Percentiles rank a stretch among this genome's conserved stretches.
Evolutionary conservation across 2,888 invertebrate species (phyloP).

Genomic region (Taenaris catops): DNA sequence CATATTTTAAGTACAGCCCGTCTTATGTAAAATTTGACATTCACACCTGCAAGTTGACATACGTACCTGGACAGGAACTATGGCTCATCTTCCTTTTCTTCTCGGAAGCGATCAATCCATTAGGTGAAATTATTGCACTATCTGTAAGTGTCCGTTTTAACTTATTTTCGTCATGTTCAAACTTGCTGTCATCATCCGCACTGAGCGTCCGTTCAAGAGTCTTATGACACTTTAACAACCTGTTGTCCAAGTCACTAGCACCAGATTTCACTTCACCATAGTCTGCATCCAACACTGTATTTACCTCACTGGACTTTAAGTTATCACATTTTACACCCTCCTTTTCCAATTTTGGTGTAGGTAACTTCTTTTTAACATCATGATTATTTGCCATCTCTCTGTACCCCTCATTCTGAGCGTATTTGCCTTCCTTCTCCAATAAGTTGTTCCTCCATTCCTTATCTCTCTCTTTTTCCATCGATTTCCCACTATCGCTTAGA

Average conservation of each 20-base stretch:
- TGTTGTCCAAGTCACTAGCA: conserved; percentile 62
- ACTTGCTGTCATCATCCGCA: conserved; percentile 40
- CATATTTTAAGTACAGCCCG: neutral
- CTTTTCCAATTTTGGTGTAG: conserved; percentile 52
- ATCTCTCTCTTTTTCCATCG: conserved; percentile 54
- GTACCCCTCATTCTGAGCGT: conserved; percentile 72
- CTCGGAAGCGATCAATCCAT: conserved; percentile 81
- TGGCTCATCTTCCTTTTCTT: conserved; percentile 83
- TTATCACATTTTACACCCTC: conserved; percentile 61
- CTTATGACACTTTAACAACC: conserved; percentile 58
- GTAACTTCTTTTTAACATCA: conserved; percentile 68
- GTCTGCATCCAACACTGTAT: conserved; percentile 51
- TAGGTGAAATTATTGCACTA: conserved; percentile 70
- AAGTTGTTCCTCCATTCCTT: conserved; percentile 81
- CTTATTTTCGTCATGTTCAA: conserved; percentile 37
- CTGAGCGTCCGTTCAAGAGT: conserved; percentile 62
- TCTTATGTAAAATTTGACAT: neutral
- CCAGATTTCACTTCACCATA: conserved; percentile 50
- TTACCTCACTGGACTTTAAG: conserved; percentile 54
- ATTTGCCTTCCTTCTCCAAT: conserved; percentile 75
- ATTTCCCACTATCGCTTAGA: conserved; percentile 46
- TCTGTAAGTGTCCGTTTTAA: conserved; percentile 71
- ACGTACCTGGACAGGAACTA: conserved; percentile 74
- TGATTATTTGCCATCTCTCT: conserved; percentile 67
- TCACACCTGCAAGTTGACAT: conserved; percentile 28